Evolutionary conservation across 2,113 vertebrate species (phyloP).

Genomic region (Isichthys henryi): DNA sequence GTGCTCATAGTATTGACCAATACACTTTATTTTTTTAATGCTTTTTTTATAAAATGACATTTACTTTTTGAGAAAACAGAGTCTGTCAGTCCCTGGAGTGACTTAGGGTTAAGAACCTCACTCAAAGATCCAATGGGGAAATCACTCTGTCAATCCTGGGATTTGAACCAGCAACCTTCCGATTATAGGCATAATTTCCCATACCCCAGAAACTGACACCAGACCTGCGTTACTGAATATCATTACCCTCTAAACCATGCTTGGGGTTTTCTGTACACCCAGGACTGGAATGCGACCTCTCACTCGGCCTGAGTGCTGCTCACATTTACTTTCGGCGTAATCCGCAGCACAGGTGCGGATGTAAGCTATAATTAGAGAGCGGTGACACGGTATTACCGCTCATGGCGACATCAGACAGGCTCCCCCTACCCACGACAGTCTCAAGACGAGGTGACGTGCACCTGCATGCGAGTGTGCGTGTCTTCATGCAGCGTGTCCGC

Average conservation of each 20-base stretch:
- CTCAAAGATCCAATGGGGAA: not conserved
- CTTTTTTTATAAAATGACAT: not conserved
- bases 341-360: not conserved
- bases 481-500: not conserved
- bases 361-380: not conserved
- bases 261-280: not conserved
- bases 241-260: not conserved
- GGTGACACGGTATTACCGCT: not conserved
- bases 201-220: not conserved
- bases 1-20: not conserved
- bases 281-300: not conserved
- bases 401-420: not conserved
- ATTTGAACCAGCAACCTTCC: not conserved
- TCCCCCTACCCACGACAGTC: not conserved
- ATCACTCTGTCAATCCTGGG: not conserved
- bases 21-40: not conserved
- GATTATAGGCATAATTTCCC: not conserved
- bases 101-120: not conserved
- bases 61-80: not conserved
- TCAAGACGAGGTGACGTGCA: not conserved
- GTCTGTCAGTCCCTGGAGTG: not conserved
- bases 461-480: not conserved
- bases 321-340: not conserved
- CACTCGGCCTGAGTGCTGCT: not conserved
- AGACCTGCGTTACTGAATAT: not conserved